Evolutionary conservation across 2,888 invertebrate genomes (phyloP).

Genomic region (Microdon myrmicae): DNA sequence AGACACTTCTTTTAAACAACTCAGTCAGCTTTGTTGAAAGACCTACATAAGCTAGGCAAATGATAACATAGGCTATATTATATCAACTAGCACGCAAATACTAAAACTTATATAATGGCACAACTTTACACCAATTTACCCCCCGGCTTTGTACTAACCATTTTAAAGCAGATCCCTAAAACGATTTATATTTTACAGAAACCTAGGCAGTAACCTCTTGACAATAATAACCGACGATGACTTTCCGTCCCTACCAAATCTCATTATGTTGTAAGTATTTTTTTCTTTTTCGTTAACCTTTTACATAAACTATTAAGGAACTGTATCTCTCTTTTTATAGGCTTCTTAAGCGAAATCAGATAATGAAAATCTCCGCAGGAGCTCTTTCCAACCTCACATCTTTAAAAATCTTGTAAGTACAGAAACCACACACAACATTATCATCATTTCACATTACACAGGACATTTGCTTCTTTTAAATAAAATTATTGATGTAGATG

Average conservation of each 20-base stretch:
- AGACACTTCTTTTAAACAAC: too few species aligned
- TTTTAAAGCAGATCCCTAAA: too few species aligned
- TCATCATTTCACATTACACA: background rate
- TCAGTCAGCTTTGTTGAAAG: too few species aligned
- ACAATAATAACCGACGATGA: conserved; percentile 74
- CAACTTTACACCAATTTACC: too few species aligned
- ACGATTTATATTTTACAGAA: conserved; percentile 75
- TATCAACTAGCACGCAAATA: too few species aligned
- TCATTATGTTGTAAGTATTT: conserved; percentile 82
- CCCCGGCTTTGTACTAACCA: too few species aligned
- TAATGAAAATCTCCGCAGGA: conserved; percentile 79
- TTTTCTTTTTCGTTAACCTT: background rate
- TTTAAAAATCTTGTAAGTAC: conserved; percentile 87
- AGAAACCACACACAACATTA: background rate
- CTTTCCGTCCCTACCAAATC: conserved; percentile 76
- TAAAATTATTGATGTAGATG: background rate
- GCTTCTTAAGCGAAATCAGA: conserved; percentile 86
- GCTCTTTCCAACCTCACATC: conserved; percentile 83
- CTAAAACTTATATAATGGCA: too few species aligned
- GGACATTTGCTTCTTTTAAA: background rate
- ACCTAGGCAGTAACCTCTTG: conserved; percentile 81
- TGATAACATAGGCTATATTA: too few species aligned
- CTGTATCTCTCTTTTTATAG: conserved; percentile 68
- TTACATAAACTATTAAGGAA: background rate
- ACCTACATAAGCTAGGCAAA: too few species aligned